Evolutionary conservation across 1,140 invertebrate species (phyloP).

Genomic region (Lepeophtheirus salmonis): DNA sequence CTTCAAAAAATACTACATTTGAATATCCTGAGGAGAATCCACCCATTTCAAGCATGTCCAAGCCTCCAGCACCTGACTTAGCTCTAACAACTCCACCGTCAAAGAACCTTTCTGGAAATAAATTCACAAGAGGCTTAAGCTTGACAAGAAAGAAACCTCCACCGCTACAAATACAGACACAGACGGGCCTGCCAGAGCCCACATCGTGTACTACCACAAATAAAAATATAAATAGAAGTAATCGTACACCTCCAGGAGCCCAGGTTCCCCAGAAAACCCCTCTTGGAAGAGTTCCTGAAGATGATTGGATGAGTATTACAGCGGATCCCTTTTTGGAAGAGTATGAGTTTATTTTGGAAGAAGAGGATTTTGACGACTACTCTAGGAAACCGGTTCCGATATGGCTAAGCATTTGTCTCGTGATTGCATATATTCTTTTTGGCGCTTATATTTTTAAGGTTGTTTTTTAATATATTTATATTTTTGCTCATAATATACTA

Average conservation of each 20-base stretch:
- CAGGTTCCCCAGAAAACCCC: background rate
- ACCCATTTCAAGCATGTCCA: background rate
- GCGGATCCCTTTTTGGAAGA: conserved; percentile 29
- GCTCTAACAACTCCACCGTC: no score
- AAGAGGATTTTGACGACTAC: conserved; percentile 27
- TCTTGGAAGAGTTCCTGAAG: background rate
- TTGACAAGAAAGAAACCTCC: background rate
- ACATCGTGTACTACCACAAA: background rate
- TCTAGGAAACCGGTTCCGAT: conserved; percentile 54
- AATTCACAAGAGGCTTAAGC: background rate
- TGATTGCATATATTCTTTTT: conserved; percentile 67
- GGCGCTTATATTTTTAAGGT: conserved; percentile 61
- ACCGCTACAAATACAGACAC: background rate
- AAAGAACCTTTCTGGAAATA: no score
- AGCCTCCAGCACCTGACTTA: background rate
- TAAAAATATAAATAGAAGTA: no score
- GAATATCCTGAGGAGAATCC: background rate
- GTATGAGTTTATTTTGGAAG: conserved; percentile 23
- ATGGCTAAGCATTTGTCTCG: conserved; percentile 69
- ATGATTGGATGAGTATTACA: background rate
- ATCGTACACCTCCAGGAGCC: background rate
- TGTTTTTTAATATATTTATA: no score
- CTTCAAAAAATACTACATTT: background rate
- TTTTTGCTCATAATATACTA: background rate
- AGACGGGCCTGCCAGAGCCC: background rate